A percentile compares a stretch with the other conserved stretches of the same genome.
These are phyloP conservation scores for Dynastes hyllus DNA, from an alignment of 2,888 invertebrate genomes.

Conservation along the genomic window DNA sequence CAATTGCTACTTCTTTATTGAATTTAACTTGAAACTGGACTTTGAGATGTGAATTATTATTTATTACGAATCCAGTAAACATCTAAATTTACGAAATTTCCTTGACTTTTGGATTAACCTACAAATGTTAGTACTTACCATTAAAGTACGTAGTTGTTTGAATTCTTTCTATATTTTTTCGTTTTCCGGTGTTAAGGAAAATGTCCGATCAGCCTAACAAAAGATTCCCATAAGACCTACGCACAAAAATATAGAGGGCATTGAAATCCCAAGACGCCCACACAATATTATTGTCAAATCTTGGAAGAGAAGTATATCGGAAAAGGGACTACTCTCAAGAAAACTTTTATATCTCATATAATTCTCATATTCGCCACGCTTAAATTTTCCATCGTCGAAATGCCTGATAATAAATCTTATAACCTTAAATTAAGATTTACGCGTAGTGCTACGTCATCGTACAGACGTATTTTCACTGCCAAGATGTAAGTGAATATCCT, in stretches of 20 bases:
- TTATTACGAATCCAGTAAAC: too few relatives aligned
- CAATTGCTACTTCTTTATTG: too few relatives aligned
- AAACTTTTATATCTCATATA: conserved; percentile 27
- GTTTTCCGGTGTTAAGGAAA: not conserved
- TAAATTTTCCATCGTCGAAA: not conserved
- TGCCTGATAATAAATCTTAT: not conserved
- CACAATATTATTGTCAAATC: conserved; percentile 38
- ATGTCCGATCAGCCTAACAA: conserved; percentile 13
- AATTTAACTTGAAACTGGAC: too few relatives aligned
- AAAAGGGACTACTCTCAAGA: conserved; percentile 7
- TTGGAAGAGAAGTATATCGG: conserved; percentile 10
- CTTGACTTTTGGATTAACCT: too few relatives aligned
- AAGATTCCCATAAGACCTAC: conserved; percentile 38
- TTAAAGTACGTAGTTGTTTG: not conserved
- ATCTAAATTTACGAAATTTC: too few relatives aligned
- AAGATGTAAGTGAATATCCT: too few relatives aligned
- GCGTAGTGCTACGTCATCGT: not conserved
- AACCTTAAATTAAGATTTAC: not conserved
- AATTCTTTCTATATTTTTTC: conserved; percentile 13
- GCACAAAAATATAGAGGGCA: conserved; percentile 25
- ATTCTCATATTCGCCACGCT: not conserved
- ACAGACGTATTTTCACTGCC: too few relatives aligned
- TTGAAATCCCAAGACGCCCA: conserved; percentile 25
- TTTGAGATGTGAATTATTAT: too few relatives aligned
- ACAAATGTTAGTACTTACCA: too few relatives aligned